Conservation (phyloP, 2,888 invertebrate genomes). For the Protodeltote pygarga region DNA sequence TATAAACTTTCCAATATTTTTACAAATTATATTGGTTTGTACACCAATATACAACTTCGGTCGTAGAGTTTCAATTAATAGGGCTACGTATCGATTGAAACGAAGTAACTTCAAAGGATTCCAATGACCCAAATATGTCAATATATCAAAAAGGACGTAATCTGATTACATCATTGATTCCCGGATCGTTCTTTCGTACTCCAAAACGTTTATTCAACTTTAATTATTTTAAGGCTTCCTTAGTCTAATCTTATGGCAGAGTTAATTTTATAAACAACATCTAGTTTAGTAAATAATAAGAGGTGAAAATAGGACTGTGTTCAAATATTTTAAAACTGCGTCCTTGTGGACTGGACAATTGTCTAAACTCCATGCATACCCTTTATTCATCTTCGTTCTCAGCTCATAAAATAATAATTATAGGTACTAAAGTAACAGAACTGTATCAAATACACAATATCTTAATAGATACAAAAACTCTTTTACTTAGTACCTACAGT, state of each 20-base stretch:
- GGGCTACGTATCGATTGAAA: conserved; percentile 36
- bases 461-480: no score
- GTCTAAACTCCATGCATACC: no score
- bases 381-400: no score
- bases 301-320: no score
- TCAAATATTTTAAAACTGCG: no score
- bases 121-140: conserved; percentile 58
- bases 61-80: conserved; percentile 28
- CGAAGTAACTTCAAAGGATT: conserved; percentile 58
- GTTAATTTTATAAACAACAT: conserved; percentile 16
- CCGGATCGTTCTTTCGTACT: conserved; percentile 41
- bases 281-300: no score
- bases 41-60: neutral
- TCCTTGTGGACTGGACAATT: no score
- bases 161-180: conserved; percentile 53
- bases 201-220: conserved; percentile 38
- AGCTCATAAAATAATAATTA: no score
- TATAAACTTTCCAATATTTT: neutral
- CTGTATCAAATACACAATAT: no score
- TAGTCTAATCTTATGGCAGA: conserved; percentile 30
- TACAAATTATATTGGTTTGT: neutral
- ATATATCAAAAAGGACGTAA: conserved; percentile 55
- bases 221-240: conserved; percentile 42
- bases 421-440: no score
- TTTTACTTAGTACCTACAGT: no score